Base-by-base conservation (phyloP, 2,797 vertebrate genomes). In the Lindbergichthys nudifrons region DNA sequence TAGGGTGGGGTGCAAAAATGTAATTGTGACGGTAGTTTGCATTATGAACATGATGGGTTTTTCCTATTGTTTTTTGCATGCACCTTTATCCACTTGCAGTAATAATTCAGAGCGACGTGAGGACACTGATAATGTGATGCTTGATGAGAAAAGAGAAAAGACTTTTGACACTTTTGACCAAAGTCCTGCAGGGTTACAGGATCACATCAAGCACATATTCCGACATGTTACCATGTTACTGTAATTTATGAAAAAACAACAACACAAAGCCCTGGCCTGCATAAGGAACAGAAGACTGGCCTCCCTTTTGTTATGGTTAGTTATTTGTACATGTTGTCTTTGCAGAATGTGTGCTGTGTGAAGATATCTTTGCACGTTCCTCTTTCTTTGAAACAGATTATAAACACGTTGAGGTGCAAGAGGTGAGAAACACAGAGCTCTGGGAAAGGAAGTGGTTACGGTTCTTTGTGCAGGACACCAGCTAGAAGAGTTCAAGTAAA, bases 1-100 rank as follows among this genome's bases (percentile, higher is more conserved):
- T 32, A 10, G 5, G 13, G n/a, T 15, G 30, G 46, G 13, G 13
- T 13, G 59, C n/a, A 23, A 8, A 59, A 32, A 23, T 5, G 51
- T 51, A 52, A 59, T 23, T 18, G 32, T 23, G 46, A 53, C 32
- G 36, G 43, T 11, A 9, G 10, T 30, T 52, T 69, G 45, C 53
- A 57, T 72, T 66, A 65, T 75, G 41, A 21, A 70, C 16, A 36
- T 39, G 26, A 54, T 42, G 54, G 43, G 9, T 46, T 18, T 18
- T 18, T 47, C n/a, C 48, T n/a, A n/a, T 48, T 19, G 46, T n/a
- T n/a, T n/a, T n/a, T 47, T 47, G 46, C 46, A 47, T 47, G 16
- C 18, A n/a, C n/a, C 46, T 2, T 48, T n/a, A 48, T 48, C 46
- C 8, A 48, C 0, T 19, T 48, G 18, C n/a, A 1, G 18, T 47